These are phyloP conservation scores for Euphydryas editha DNA, from an alignment of 2,888 invertebrate genomes.

Conservation along the genomic window DNA sequence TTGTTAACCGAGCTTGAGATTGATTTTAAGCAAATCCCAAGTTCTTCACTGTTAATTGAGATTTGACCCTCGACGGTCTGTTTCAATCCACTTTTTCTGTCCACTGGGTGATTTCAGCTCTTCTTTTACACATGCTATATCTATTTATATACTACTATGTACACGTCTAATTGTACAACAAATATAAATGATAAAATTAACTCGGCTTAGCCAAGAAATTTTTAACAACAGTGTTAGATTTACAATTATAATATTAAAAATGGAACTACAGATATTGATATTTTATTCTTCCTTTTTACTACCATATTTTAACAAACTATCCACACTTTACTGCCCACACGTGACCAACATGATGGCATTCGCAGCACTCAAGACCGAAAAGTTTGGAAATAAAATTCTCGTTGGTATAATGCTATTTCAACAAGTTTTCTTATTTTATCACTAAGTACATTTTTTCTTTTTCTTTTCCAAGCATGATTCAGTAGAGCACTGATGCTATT, in stretches of 20 bases:
- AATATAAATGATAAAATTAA: background rate
- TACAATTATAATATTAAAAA: too few relatives aligned
- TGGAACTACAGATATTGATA: background rate
- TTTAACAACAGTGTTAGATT: too few relatives aligned
- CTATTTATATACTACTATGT: too few relatives aligned
- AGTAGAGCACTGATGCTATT: background rate
- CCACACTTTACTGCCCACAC: background rate
- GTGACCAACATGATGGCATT: background rate
- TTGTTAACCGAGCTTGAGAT: too few relatives aligned
- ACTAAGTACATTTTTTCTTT: constrained; percentile 5
- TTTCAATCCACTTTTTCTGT: too few relatives aligned
- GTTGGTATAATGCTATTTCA: background rate
- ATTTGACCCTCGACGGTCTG: too few relatives aligned
- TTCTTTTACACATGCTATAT: too few relatives aligned
- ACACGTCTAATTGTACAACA: too few relatives aligned
- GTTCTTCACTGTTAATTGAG: too few relatives aligned
- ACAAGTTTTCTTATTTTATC: constrained; percentile 3
- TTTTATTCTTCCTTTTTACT: background rate
- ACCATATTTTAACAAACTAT: background rate
- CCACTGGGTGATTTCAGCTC: too few relatives aligned
- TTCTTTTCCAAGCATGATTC: background rate
- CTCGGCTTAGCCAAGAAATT: too few relatives aligned
- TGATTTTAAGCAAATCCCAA: too few relatives aligned
- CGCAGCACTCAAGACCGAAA: background rate
- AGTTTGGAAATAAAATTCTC: constrained; percentile 5